Conservation (phyloP, 2,797 vertebrate species). For the Phoxinus dragarum region DNA sequence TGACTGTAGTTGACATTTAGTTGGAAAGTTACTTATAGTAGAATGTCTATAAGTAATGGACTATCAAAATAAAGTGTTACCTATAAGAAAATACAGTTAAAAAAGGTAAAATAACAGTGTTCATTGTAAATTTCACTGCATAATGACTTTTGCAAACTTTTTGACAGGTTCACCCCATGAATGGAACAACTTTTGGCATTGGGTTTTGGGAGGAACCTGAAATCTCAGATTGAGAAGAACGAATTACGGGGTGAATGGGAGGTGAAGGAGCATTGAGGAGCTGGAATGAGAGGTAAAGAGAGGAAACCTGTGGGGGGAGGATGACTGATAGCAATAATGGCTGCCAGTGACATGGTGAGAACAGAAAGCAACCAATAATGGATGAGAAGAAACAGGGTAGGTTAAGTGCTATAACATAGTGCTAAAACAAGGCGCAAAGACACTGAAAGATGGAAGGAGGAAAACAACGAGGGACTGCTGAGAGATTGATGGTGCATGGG, state of each 20-base stretch:
- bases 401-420: constrained; percentile 32
- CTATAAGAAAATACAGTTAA: background rate
- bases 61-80: background rate
- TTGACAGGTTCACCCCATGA: background rate
- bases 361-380: constrained; percentile 35
- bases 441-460: background rate
- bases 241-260: background rate
- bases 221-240: background rate
- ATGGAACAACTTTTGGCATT: background rate
- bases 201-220: background rate
- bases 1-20: background rate
- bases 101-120: background rate
- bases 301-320: constrained; percentile 1
- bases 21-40: background rate
- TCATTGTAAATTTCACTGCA: background rate
- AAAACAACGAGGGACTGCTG: background rate
- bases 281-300: constrained; percentile 6
- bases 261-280: constrained; percentile 9
- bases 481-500: background rate
- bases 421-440: constrained; percentile 14
- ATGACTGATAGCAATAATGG: constrained; percentile 42
- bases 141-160: background rate
- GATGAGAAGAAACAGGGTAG: constrained; percentile 18
- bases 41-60: background rate
- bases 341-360: constrained; percentile 14